phyloP scores from a whole-genome alignment of 2,888 invertebrate species.

The Cosmia pyralina region DNA sequence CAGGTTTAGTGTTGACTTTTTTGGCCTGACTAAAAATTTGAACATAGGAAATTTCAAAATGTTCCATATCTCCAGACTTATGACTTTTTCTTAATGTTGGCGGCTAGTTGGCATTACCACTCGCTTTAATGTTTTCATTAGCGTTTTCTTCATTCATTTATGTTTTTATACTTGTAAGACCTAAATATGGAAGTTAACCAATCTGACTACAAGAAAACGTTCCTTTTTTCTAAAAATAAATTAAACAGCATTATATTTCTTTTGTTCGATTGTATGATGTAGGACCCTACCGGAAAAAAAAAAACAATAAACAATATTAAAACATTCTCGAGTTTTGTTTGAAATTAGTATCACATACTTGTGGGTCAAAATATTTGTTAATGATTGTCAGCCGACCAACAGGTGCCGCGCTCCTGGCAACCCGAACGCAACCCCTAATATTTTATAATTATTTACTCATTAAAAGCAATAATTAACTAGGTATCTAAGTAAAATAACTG shows the following conservation, averaged over 20 bases:
- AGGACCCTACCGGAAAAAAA: not conserved
- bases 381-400: slow-evolving; percentile 72
- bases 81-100: not conserved
- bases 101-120: not conserved
- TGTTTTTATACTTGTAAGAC: not conserved
- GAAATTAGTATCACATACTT: slow-evolving; percentile 65
- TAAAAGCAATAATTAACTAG: slow-evolving; percentile 74
- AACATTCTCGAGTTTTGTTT: slow-evolving; percentile 27
- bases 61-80: no score
- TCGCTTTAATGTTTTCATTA: not conserved
- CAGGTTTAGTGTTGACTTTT: no score
- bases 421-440: slow-evolving; percentile 69
- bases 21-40: no score
- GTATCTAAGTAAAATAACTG: slow-evolving; percentile 74
- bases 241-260: not conserved
- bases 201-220: not conserved
- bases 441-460: slow-evolving; percentile 76
- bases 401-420: slow-evolving; percentile 72
- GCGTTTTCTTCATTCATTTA: not conserved
- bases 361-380: slow-evolving; percentile 75
- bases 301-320: slow-evolving; percentile 12
- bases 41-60: no score
- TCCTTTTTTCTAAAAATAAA: not conserved
- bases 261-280: not conserved
- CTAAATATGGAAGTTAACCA: not conserved